Evolutionary conservation across 2,113 vertebrate genomes (phyloP), one percentile per base, ranked within the genome.

Genomic region (Paedocypris sp.): DNA sequence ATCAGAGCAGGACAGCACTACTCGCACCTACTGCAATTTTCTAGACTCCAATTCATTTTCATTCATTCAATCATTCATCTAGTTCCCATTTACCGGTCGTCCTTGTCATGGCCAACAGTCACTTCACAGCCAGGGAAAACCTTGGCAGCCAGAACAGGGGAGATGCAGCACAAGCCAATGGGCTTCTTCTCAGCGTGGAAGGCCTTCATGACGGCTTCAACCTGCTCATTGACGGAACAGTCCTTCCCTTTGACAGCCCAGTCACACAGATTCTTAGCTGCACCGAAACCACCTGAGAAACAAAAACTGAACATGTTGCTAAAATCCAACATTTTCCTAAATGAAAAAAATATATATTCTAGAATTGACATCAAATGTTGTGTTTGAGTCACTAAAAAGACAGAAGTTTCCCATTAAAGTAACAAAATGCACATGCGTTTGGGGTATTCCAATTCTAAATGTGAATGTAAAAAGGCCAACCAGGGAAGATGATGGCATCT

Each of bases 191-290:
- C 77, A 4, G 63, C 46, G 66, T 82, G 81, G 59, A 89, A 91
- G 3, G 84, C 82, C 53, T 82, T 72, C 68, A 90, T 80, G 2
- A 73, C 71, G 5, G 80, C 67, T 26, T 78, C 81, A 4, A 90
- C 85, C 0, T 83, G 79, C 3, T 74, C 74, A 0, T 87, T 82
- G 1, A 91, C 79, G 0, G 73, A 66, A 50, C 85, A 90, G 69
- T 88, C 77, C 73, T 90, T 90, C 31, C 87, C 84, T 70, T 86
- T 68, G 46, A 87, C 80, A 1, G 90, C 90, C 90, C 90, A 91
- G 1, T 82, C 87, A 13, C 87, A 91, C 3, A 90, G 70, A 68
- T 87, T 90, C 75, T 86, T 88, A 2, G 87, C 83, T 18, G 86
- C 84, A 20, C 84, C 86, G 68, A 89, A 88, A 35, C 87, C 87